Evolutionary conservation across 2,888 invertebrate genomes (phyloP), one percentile per base, ranked within the genome.

Genomic region (Boloria selene): DNA sequence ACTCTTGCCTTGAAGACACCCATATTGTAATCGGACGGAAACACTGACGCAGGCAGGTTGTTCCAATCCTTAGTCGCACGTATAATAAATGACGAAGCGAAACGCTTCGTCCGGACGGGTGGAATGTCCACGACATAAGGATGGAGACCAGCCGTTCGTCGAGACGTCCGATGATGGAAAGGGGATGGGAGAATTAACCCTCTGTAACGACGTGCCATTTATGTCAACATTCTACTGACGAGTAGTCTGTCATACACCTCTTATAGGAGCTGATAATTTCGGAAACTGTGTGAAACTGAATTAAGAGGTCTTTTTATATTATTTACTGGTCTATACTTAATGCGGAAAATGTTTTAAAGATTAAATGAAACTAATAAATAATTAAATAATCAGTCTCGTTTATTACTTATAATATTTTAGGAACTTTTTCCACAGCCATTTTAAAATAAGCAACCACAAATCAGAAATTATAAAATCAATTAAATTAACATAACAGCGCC

Each of bases 191-290:
- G n/a, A n/a, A n/a, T 54, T 54, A 54, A 54, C 26, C 54, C 54
- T 54, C 54, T 54, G 54, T 26, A 18, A 54, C 54, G 54, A 54
- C 22, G 54, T 54, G 10, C 54, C 54, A 54, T 54, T 54, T 26
- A 22, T 54, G 31, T 54, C 26, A 22, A 31, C 26, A 54, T 54
- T 54, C 54, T 54, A 54, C 54, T 54, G 54, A 54, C 22, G 18
- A 54, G 54, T 6, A 54, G 54, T 54, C 54, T 54, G 26, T 22
- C 54, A 54, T 22, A 54, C 54, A 26, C 31, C 18, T 54, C 14
- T 17, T 22, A 18, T 22, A 26, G 54, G 26, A 7, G 26, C 54
- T 26, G 26, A 7, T 26, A 54, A 22, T 54, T 38, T 54, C 26
- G 26, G n/a, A 22, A 54, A 22, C 22, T 22, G 54, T 22, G 22